Evolutionary conservation across 37 sponge, comb jelly and placozoan species (phyloP), one percentile per base, ranked within the genome.

Genomic region (Ianthella basta): DNA sequence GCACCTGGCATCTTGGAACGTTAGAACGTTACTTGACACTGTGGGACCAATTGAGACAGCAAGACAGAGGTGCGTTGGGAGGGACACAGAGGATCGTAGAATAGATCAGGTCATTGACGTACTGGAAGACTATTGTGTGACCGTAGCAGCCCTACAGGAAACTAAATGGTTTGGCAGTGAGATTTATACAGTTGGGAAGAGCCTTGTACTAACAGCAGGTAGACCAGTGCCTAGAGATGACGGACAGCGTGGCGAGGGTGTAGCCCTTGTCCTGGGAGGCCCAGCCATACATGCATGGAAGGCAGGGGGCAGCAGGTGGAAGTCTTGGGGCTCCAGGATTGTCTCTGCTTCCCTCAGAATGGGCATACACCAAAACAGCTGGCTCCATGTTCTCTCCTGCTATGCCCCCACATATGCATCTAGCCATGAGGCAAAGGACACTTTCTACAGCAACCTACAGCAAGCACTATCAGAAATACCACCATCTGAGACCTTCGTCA

Each of bases 221-320:
- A 37, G 86, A 56, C 37, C 33, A 39, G 60, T 55, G 8, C 87
- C 82, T 25, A 75, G 85, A 66, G 73, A 69, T 21, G 29, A 23
- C 4, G 35, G 36, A 20, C 72, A 68, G 79, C 82, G 88, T 73
- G 88, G 88, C 59, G 88, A 82, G 29, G 86, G 86, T 57, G 86
- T 85, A 37, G 86, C 86, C 20, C 56, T 85, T 23, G 79, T 77
- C 21, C 64, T 85, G 0, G 5, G 39, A 39, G 80, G 81, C n/a
- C 63, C 25, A 12, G 81, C 81, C 3, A n/a, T 86, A 50, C 33
- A 21, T 10, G 87, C 87, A 2, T 86, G 87, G 81, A 25, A 25
- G 72, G 72, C 72, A 56, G 81, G 81, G 14, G 87, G 87, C 5
- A 50, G 57, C 12, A 27, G 64, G 15, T 86, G 87, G 87, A 86